These are phyloP conservation scores for Maconellicoccus hirsutus DNA, from an alignment of 1,140 invertebrate species.

Conservation along the genomic window DNA sequence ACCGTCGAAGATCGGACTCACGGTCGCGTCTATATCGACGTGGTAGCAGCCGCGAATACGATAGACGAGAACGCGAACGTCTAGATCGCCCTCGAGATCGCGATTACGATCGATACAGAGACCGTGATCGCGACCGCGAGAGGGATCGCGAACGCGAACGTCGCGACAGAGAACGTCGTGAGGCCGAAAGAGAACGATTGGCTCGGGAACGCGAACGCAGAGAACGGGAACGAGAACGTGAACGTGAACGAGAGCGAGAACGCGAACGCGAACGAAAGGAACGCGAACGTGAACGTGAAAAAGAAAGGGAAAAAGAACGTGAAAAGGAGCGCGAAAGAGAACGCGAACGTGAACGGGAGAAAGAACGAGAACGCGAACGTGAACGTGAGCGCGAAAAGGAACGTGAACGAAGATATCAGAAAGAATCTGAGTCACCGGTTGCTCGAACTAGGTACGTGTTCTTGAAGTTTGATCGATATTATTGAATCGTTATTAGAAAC, in stretches of 20 bases:
- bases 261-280: slow-evolving; percentile 31
- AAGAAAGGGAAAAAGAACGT: slow-evolving; percentile 34
- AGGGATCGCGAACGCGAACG: slow-evolving; percentile 34
- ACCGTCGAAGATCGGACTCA: slow-evolving; percentile 27
- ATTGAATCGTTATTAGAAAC: neutral
- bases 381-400: slow-evolving; percentile 37
- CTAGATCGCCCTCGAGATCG: slow-evolving; percentile 33
- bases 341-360: slow-evolving; percentile 29
- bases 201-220: slow-evolving; percentile 29
- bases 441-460: slow-evolving; percentile 33
- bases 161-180: slow-evolving; percentile 39
- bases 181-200: slow-evolving; percentile 32
- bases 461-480: neutral
- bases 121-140: slow-evolving; percentile 31
- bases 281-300: slow-evolving; percentile 39
- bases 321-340: slow-evolving; percentile 27
- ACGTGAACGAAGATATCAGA: slow-evolving; percentile 38
- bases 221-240: slow-evolving; percentile 28
- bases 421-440: slow-evolving; percentile 36
- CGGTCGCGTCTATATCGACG: slow-evolving; percentile 34
- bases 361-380: slow-evolving; percentile 36
- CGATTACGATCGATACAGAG: slow-evolving; percentile 38
- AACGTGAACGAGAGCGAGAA: slow-evolving; percentile 28
- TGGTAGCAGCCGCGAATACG: slow-evolving; percentile 28
- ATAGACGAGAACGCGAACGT: neutral